A percentile compares a stretch with the other conserved stretches of the same genome.
These are phyloP conservation scores for Meta bourneti DNA, from an alignment of 2,888 invertebrate genomes.

Conservation along the genomic window DNA sequence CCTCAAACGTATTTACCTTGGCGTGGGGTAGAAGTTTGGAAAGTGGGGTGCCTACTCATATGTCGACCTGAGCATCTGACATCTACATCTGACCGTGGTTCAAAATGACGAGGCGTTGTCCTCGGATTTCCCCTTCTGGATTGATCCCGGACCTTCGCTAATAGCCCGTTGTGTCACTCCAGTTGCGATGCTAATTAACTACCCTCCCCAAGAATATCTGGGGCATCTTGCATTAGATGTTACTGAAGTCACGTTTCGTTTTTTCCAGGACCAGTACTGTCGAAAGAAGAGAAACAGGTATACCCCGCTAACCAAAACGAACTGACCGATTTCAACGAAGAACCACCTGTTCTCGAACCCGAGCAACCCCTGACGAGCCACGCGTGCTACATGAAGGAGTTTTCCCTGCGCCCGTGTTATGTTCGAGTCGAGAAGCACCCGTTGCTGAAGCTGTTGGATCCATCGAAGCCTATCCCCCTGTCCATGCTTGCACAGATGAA, in stretches of 20 bases:
- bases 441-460: background rate
- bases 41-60: no score
- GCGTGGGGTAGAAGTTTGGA: no score
- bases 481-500: background rate
- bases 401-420: background rate
- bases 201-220: no score
- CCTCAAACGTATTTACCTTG: no score
- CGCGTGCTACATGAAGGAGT: background rate
- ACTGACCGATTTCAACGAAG: slow-evolving; percentile 19
- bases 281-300: slow-evolving; percentile 7
- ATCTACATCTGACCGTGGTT: no score
- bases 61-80: no score
- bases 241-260: background rate
- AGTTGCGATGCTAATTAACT: no score
- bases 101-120: no score
- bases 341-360: slow-evolving; percentile 27
- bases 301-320: background rate
- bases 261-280: slow-evolving; percentile 32
- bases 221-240: no score
- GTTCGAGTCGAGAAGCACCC: slow-evolving; percentile 1
- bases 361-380: background rate
- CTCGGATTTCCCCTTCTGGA: no score
- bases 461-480: background rate
- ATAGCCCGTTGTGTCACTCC: no score
- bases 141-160: no score